A percentile compares a stretch with the other conserved stretches of the same genome.
Conservation (phyloP, 2,797 vertebrate species). For the Gymnoscopelus braueri region DNA sequence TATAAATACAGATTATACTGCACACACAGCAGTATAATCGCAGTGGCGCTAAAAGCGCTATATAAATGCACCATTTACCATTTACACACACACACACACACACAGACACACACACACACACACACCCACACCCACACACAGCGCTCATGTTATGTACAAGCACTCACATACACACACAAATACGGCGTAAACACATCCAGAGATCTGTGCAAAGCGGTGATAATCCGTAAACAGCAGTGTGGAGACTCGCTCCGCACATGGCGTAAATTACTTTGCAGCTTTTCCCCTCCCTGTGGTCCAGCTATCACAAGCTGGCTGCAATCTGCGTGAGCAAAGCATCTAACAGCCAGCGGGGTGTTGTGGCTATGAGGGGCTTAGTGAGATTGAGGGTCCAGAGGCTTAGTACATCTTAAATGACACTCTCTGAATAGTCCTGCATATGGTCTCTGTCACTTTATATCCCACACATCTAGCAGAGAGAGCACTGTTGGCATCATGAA, state of each 20-base stretch:
- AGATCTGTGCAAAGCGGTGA: no score
- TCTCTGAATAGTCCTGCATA: conserved; percentile 33
- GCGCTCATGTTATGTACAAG: no score
- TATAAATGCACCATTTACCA: no score
- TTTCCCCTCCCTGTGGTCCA: no score
- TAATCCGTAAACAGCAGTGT: no score
- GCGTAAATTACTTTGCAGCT: no score
- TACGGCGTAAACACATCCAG: no score
- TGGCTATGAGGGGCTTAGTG: conserved; percentile 17
- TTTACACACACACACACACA: conserved; percentile 14
- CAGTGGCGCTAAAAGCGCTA: no score
- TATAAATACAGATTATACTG: no score
- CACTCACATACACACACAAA: background rate
- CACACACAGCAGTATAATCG: no score
- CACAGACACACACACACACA: conserved; percentile 1
- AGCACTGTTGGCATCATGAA: no score
- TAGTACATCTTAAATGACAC: conserved; percentile 20
- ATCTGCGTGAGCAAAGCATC: background rate
- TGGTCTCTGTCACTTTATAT: conserved; percentile 32
- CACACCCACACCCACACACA: conserved; percentile 5
- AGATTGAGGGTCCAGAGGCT: conserved; percentile 24
- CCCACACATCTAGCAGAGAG: conserved; percentile 2
- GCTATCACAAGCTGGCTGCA: background rate
- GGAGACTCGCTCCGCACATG: no score
- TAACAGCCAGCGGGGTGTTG: conserved; percentile 3